Base-by-base conservation (phyloP, 2,797 vertebrate genomes). In the Argya squamiceps region DNA sequence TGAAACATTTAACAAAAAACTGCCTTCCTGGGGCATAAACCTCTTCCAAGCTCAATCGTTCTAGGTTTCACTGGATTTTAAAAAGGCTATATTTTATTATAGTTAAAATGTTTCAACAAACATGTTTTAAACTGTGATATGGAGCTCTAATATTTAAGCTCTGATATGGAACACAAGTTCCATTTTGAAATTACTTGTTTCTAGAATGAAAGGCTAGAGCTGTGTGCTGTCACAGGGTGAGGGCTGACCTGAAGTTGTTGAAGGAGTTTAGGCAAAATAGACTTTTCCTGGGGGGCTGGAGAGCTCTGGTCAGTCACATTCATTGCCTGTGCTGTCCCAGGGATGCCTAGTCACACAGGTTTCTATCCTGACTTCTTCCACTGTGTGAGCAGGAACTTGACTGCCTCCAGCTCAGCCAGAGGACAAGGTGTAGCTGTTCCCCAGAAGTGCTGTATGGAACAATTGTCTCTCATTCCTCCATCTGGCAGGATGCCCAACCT, bases 401-500 rank as follows among this genome's bases (percentile, higher is more conserved):
- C 23, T 47, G 53, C 26, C 13, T 50, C n/a, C 58, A 50, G 73
- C n/a, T 41, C 39, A 69, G 64, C 21, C 29, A 34, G 30, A 64
- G 53, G 37, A 37, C 2, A 5, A 2, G 5, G 34, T 49, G 50
- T 27, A 17, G 29, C 13, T 52, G 34, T 32, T 59, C 13, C 82
- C 32, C 1, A 0, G 12, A 21, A 29, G 2, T 55, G 50, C 27
- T 34, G 27, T 36, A 4, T 8, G 4, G 30, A 29, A 3, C 70
- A 82, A 6, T 20, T 59, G 23, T 39, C 41, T 34, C 63, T 58
- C 1, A 2, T 26, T 32, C 73, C 39, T 62, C 9, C 29, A 8
- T 8, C 34, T 65, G 67, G 37, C 88, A 58, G n/a, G 55, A 58
- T 36, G 55, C 47, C 37, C 3, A 4, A 0, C 13, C 39, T 50